Conservation (phyloP, 2,888 invertebrate species). For the Napeogenes inachia region DNA sequence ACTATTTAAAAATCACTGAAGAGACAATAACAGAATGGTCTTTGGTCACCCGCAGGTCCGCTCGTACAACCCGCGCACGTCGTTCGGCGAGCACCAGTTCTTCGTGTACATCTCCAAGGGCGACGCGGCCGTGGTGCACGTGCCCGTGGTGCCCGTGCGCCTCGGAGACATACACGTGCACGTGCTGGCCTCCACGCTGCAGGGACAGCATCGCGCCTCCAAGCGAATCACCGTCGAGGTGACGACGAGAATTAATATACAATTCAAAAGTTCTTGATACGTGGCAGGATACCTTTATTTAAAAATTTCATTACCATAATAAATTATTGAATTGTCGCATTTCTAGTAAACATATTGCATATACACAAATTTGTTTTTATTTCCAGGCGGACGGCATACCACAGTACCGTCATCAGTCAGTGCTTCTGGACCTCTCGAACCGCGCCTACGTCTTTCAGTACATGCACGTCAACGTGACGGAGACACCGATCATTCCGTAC, state of each 20-base stretch:
- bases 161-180: conserved; percentile 86
- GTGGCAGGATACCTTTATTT: no score
- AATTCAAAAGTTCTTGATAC: no score
- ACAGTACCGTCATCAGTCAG: conserved; percentile 94
- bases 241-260: no score
- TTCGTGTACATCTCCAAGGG: conserved; percentile 90
- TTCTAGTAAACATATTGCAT: neutral
- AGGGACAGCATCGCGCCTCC: conserved; percentile 84
- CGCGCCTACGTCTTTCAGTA: conserved; percentile 95
- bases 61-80: conserved; percentile 93
- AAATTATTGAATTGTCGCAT: neutral
- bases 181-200: conserved; percentile 85
- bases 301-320: neutral
- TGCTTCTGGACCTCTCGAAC: conserved; percentile 93
- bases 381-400: conserved; percentile 90
- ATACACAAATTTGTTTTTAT: neutral
- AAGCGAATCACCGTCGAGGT: conserved; percentile 83
- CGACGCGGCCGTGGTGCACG: conserved; percentile 88
- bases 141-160: conserved; percentile 91
- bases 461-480: conserved; percentile 96
- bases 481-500: conserved; percentile 94
- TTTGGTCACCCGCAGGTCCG: conserved; percentile 63
- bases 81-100: conserved; percentile 96
- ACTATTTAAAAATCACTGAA: no score
- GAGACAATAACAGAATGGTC: no score